Evolutionary conservation across 2,888 invertebrate genomes (phyloP).

Genomic region (Zelleria hepariella): DNA sequence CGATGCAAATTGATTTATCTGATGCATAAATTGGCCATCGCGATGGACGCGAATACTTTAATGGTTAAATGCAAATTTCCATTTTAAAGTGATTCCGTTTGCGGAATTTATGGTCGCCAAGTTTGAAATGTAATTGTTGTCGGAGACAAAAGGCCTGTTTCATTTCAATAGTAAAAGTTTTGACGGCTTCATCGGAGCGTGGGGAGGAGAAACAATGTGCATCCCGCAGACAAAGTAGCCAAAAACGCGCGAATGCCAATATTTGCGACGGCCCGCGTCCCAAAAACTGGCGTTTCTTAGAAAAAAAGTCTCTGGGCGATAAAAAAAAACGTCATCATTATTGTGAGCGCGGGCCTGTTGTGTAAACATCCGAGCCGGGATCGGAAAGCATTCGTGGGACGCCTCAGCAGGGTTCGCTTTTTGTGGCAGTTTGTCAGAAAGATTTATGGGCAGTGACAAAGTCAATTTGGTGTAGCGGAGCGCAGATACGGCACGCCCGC

Average conservation of each 20-base stretch:
- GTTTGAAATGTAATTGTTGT: not conserved
- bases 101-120: not conserved
- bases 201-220: conserved; percentile 16
- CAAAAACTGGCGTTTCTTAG: conserved; percentile 26
- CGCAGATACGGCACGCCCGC: conserved; percentile 45
- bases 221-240: conserved; percentile 6
- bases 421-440: conserved; percentile 42
- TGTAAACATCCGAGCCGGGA: conserved; percentile 58
- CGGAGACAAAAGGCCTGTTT: not conserved
- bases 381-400: conserved; percentile 37
- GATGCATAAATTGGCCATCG: conserved; percentile 1
- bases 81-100: not conserved
- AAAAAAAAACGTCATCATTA: conserved; percentile 25
- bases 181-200: conserved; percentile 27
- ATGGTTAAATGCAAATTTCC: not conserved
- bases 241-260: conserved; percentile 23
- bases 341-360: conserved; percentile 43
- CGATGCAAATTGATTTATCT: conserved; percentile 27
- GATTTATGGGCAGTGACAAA: conserved; percentile 68
- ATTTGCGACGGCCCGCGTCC: conserved; percentile 16
- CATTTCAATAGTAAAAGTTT: conserved; percentile 14
- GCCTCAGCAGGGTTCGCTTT: conserved; percentile 32
- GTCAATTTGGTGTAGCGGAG: conserved; percentile 62
- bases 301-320: conserved; percentile 25
- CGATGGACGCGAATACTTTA: not conserved